These are phyloP conservation scores for Bradynema listronoti DNA, from an alignment of 1,140 invertebrate species.

Conservation along the genomic window DNA sequence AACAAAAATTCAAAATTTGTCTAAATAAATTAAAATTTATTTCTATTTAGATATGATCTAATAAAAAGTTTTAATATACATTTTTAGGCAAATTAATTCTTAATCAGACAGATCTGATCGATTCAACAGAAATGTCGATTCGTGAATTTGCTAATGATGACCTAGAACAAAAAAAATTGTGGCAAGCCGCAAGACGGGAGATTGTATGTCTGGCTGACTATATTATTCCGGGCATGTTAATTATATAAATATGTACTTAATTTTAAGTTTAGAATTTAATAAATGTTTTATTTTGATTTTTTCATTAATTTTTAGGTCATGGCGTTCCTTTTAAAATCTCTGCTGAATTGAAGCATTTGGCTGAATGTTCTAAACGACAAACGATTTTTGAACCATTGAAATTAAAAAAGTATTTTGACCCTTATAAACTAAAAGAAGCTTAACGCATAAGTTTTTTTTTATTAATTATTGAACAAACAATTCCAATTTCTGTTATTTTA, in stretches of 20 bases:
- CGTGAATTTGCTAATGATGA: slow-evolving; percentile 16
- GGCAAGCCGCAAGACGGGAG: slow-evolving; percentile 26
- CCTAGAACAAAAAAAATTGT: slow-evolving; percentile 25
- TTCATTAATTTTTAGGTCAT: slow-evolving; percentile 16
- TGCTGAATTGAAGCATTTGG: slow-evolving; percentile 2
- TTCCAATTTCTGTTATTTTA: no score
- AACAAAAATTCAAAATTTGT: no score
- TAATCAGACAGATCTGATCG: slow-evolving; percentile 16
- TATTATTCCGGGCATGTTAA: slow-evolving; percentile 15
- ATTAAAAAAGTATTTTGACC: no score
- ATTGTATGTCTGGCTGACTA: slow-evolving; percentile 25
- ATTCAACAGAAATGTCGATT: slow-evolving; percentile 20
- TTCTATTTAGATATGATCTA: no score
- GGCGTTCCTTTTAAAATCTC: slow-evolving; percentile 15
- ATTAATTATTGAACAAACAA: no score
- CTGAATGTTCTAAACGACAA: slow-evolving; percentile 2
- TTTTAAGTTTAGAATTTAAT: slow-evolving; percentile 3
- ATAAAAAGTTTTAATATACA: no score
- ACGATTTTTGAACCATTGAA: no score
- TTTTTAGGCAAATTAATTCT: slow-evolving; percentile 16
- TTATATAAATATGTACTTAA: neutral
- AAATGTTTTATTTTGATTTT: no score
- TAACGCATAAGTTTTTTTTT: no score
- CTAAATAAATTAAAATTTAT: neutral
- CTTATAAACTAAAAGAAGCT: no score